Evolutionary conservation across 2,113 vertebrate species (phyloP).

Genomic region (Trogon surrucura): DNA sequence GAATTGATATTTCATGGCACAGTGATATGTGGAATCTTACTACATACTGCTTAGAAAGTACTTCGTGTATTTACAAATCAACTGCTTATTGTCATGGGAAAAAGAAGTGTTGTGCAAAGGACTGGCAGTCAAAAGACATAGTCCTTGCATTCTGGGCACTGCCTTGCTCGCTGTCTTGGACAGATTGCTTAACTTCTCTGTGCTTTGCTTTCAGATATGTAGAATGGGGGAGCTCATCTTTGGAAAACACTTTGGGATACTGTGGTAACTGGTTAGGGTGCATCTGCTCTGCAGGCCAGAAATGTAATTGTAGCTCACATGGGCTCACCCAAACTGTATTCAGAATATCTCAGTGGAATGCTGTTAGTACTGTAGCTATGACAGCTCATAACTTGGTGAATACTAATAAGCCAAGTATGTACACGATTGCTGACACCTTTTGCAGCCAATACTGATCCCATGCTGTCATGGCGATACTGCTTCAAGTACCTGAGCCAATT

Average conservation of each 20-base stretch:
- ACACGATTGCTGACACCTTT: not conserved
- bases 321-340: not conserved
- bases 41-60: not conserved
- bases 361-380: not conserved
- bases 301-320: conserved; percentile 6
- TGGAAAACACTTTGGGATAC: conserved; percentile 64
- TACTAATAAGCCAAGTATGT: not conserved
- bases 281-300: conserved; percentile 11
- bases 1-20: not conserved
- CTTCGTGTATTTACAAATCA: not conserved
- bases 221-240: conserved; percentile 50
- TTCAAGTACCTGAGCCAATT: not conserved
- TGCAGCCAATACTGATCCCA: not conserved
- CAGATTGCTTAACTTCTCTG: conserved; percentile 52
- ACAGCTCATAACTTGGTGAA: not conserved
- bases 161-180: not conserved
- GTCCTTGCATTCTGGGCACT: not conserved
- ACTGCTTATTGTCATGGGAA: not conserved
- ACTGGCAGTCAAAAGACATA: not conserved
- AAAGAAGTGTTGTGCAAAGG: not conserved
- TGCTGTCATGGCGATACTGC: not conserved
- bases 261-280: conserved; percentile 62
- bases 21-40: not conserved
- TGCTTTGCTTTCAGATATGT: conserved; percentile 65
- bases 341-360: not conserved